Evolutionary conservation across 2,888 invertebrate species (phyloP), one percentile per base, ranked within the genome.

Genomic region (Eremobia ochroleuca): DNA sequence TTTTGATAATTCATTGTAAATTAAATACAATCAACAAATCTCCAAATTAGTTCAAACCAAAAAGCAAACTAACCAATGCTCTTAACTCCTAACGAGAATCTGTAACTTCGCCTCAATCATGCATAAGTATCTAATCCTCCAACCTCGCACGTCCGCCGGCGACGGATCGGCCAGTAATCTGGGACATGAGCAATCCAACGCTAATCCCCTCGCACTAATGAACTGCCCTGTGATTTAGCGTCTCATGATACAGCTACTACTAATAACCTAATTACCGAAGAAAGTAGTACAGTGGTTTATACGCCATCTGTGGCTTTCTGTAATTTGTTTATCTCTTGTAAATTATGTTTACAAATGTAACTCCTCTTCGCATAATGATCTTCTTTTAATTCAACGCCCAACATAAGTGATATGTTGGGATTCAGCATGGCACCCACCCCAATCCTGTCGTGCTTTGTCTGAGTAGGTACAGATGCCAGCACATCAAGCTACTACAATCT

Each of bases 221-320:
- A 82, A 73, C 87, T 58, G 68, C 73, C 79, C 74, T 65, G 62
- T 78, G 74, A 87, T 86, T 70, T 69, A 76, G 80, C 67, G 58
- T 80, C 72, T 65, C 76, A 74, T 76, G 76, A 64, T 77, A 72
- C 70, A 43, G 66, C 68, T 46, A 77, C 70, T 73, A 65, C 72
- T 86, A 79, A 83, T 80, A 76, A 82, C 82, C 77, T 74, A 78
- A 87, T 82, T 69, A 73, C 40, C n/a, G n/a, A 83, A 74, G 86
- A 82, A 86, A 87, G 87, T 87, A 40, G 80, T 25, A 74, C 76
- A 58, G 68, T 37, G 37, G 71, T 43, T 73, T 59, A 55, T 71
- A 71, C 79, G 43, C 52, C 61, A 34, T 59, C 61, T 37, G 72
- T 67, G 55, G 37, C 46, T 85, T 74, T 78, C 85, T 61, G 61